Conservation (phyloP, 2,797 vertebrate species). For the Sebastes matsubarae region DNA sequence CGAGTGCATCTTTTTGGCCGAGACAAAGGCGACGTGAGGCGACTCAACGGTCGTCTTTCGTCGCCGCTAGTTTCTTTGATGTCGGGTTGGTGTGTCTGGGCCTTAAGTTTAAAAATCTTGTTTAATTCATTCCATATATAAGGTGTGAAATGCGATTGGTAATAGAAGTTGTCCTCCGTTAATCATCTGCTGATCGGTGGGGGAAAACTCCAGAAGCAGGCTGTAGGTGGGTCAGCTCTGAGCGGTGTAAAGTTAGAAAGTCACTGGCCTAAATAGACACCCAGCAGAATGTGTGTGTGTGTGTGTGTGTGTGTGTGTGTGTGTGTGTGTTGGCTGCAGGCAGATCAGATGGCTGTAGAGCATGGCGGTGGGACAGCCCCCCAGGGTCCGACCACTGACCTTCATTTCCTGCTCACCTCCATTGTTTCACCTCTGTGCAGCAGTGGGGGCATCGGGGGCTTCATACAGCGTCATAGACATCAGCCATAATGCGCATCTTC, state of each 20-base stretch:
- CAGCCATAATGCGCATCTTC: slow-evolving; percentile 3
- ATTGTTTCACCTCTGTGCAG: slow-evolving; percentile 1
- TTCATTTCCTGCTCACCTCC: slow-evolving; percentile 8
- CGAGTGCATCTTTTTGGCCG: no score
- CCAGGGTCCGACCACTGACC: slow-evolving; percentile 5
- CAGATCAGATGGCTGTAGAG: slow-evolving; percentile 12
- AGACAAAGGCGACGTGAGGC: no score
- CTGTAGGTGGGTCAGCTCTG: slow-evolving; percentile 48
- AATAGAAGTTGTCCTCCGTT: neutral
- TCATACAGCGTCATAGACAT: neutral
- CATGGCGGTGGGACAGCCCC: neutral
- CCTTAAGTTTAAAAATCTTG: neutral
- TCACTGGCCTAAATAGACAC: slow-evolving; percentile 49
- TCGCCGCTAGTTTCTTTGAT: no score
- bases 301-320: neutral
- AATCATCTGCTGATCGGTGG: neutral
- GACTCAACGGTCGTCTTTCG: no score
- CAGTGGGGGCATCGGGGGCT: neutral
- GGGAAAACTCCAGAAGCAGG: slow-evolving; percentile 6
- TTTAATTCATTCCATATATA: neutral
- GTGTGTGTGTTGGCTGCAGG: neutral
- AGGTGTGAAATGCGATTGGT: neutral
- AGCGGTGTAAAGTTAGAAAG: slow-evolving; percentile 37
- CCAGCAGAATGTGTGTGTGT: neutral
- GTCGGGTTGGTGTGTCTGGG: no score